phyloP scores from a whole-genome alignment of 1,140 invertebrate species.

The Laupala kohalensis region DNA sequence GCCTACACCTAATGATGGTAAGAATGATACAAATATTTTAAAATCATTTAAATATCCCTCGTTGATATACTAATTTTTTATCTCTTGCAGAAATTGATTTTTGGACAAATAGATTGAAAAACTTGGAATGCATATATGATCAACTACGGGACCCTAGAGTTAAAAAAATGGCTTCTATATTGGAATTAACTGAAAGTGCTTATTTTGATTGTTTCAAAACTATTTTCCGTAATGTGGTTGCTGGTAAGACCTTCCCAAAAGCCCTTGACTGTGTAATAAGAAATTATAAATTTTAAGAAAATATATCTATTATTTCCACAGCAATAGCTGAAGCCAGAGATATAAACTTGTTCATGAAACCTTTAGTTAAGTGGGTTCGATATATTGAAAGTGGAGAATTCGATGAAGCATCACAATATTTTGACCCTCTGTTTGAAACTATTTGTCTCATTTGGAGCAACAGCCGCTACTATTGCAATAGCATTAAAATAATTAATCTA shows the following conservation, averaged over 20 bases:
- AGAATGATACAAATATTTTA: neutral
- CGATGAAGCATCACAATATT: slow-evolving; percentile 55
- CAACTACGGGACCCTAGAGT: slow-evolving; percentile 74
- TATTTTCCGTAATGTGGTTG: slow-evolving; percentile 68
- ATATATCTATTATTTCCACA: slow-evolving; percentile 20
- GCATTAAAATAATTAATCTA: slow-evolving; percentile 75
- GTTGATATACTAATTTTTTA: no score
- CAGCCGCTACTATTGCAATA: slow-evolving; percentile 79
- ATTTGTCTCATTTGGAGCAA: slow-evolving; percentile 84
- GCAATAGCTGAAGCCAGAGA: slow-evolving; percentile 82
- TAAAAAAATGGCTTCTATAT: slow-evolving; percentile 76
- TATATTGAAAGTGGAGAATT: slow-evolving; percentile 75
- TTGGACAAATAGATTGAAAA: slow-evolving; percentile 57
- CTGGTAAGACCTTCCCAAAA: no score
- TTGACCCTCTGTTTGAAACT: slow-evolving; percentile 66
- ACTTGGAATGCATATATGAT: slow-evolving; percentile 78
- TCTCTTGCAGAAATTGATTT: slow-evolving; percentile 59
- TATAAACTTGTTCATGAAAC: slow-evolving; percentile 73
- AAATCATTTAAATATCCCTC: neutral
- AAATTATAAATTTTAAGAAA: no score
- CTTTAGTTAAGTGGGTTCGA: slow-evolving; percentile 66
- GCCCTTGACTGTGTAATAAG: no score
- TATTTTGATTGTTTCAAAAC: slow-evolving; percentile 83
- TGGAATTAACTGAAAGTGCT: slow-evolving; percentile 78
- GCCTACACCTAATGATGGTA: slow-evolving; percentile 4